Evolutionary conservation across 2,797 vertebrate species (phyloP), one percentile per base, ranked within the genome.

Genomic region (Synaphobranchus kaupii): DNA sequence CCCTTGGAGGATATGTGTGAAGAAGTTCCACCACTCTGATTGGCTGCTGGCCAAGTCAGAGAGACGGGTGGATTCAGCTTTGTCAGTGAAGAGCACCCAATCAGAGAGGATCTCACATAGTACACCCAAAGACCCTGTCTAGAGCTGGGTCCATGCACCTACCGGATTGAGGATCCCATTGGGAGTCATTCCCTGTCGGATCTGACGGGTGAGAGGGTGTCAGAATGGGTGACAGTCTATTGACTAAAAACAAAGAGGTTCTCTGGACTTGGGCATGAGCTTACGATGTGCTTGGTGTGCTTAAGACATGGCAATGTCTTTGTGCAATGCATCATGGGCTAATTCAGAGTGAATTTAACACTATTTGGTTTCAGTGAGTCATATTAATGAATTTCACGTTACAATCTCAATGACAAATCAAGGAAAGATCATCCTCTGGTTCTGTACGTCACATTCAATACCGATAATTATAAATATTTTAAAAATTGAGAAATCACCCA

Each of bases 111-210:
- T 34, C 31, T 52, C 52, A 34, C 34, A 86, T 47, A 85, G 34
- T 54, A 48, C 63, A 56, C 28, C 39, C 52, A 54, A 56, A 87
- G 28, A 25, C 83, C 85, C 82, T 60, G 68, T 68, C 31, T 52
- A 71, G 66, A 56, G 85, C 31, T 34, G 60, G 44, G 56, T 60
- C 66, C 68, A 82, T 81, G 83, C 83, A 60, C 88, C 84, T 87
- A 87, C 88, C 88, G 56, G 83, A 47, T 84, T 73, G 58, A 87
- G 83, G 25, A 85, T 68, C 39, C 86, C 86, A 85, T 87, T 87
- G 76, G 88, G 83, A 20, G 86, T 87, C 88, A 89, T 87, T 78
- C 86, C 88, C 76, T 84, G 71, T 78, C 83, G 88, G 39, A 87
- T 86, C 86, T 87, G 84, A 86, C 88, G 85, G 86, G 80, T 52